phyloP scores from a whole-genome alignment of 2,797 vertebrate genomes.

The Pantherophis vulpinus region DNA sequence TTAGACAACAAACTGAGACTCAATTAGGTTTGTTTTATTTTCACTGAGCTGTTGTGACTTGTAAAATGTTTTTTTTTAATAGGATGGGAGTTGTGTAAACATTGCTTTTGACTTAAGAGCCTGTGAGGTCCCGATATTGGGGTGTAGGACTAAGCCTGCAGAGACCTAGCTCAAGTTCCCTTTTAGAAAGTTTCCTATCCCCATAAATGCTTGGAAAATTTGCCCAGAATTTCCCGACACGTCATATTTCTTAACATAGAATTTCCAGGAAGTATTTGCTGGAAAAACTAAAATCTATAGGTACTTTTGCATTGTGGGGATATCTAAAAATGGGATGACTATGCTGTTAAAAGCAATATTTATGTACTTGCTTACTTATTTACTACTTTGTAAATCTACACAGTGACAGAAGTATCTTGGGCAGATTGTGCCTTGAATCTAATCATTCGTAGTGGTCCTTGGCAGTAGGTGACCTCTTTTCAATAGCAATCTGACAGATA shows the following conservation, averaged over 20 bases:
- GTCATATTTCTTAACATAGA: neutral
- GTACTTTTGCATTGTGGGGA: neutral
- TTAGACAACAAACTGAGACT: neutral
- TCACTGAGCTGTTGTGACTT: neutral
- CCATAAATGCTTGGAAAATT: neutral
- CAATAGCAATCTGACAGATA: neutral
- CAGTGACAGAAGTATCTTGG: neutral
- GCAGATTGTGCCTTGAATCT: neutral
- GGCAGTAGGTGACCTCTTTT: neutral
- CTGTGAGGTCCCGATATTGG: neutral
- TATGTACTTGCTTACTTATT: neutral
- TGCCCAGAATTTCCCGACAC: neutral
- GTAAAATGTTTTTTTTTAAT: neutral
- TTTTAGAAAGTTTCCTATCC: neutral
- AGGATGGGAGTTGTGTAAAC: neutral
- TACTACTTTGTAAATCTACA: neutral
- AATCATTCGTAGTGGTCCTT: neutral
- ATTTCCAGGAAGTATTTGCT: constrained; percentile 8
- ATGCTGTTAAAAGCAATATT: neutral
- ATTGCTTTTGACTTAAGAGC: neutral
- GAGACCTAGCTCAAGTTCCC: neutral
- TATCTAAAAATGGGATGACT: too few relatives aligned
- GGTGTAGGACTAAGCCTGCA: neutral
- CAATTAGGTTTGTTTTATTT: neutral
- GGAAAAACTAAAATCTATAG: neutral